These are phyloP conservation scores for Akabosia matsudoensis DNA, from an alignment of 1,140 invertebrate species.

Conservation along the genomic window DNA sequence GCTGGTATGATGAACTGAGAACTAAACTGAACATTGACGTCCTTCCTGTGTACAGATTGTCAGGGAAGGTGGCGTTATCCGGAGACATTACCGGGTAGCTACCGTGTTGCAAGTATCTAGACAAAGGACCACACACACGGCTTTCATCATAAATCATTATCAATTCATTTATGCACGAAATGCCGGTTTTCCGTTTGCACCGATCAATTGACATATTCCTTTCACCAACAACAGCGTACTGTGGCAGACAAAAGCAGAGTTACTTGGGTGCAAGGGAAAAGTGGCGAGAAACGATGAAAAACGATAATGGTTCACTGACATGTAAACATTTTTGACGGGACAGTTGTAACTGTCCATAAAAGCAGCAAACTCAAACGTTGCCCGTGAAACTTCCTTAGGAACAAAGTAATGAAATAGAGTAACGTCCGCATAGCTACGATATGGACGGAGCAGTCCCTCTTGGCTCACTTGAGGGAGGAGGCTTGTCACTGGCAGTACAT, in stretches of 20 bases:
- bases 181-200: too few species aligned
- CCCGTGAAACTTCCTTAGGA: slow-evolving; percentile 54
- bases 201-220: too few species aligned
- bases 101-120: slow-evolving; percentile 62
- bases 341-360: slow-evolving; percentile 56
- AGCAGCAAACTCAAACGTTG: slow-evolving; percentile 60
- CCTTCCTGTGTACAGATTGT: slow-evolving; percentile 55
- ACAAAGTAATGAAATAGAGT: slow-evolving; percentile 58
- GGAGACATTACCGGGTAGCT: slow-evolving; percentile 73
- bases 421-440: slow-evolving; percentile 56
- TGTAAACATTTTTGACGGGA: slow-evolving; percentile 53
- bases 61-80: slow-evolving; percentile 67
- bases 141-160: neutral
- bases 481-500: neutral
- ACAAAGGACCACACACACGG: neutral
- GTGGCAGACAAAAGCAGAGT: too few species aligned
- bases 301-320: slow-evolving; percentile 51
- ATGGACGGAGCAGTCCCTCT: slow-evolving; percentile 56
- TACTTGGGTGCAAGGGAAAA: too few species aligned
- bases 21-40: slow-evolving; percentile 51
- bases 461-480: slow-evolving; percentile 55
- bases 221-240: too few species aligned
- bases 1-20: slow-evolving; percentile 56
- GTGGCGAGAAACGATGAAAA: too few species aligned
- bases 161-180: neutral